phyloP scores from a whole-genome alignment of 2,797 vertebrate genomes.

The Centroberyx gerrardi region DNA sequence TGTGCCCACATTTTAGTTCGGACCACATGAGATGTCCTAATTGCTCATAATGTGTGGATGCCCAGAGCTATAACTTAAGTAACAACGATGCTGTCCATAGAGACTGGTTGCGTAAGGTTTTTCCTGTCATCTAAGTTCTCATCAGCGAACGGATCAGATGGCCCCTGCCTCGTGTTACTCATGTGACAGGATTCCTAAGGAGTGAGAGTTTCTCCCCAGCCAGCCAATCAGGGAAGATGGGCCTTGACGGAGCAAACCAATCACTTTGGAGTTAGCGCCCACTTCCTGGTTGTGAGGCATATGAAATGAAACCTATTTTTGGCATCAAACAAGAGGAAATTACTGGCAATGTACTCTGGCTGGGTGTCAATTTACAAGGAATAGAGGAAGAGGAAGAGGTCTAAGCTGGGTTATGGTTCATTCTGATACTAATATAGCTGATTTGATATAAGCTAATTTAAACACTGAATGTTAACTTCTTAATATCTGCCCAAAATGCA shows the following conservation, averaged over 20 bases:
- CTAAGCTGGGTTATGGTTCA: background rate
- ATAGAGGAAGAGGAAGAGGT: background rate
- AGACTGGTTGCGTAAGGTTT: constrained; percentile 44
- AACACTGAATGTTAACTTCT: background rate
- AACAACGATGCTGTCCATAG: constrained; percentile 11
- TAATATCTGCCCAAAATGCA: background rate
- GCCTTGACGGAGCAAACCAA: constrained; percentile 56
- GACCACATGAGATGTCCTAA: constrained; percentile 29
- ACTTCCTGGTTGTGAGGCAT: constrained; percentile 40
- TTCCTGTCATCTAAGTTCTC: constrained; percentile 42
- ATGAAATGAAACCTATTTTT: constrained; percentile 46
- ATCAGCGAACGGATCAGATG: constrained; percentile 44
- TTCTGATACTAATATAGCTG: background rate
- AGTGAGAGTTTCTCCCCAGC: constrained; percentile 41
- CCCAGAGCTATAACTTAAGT: constrained; percentile 32
- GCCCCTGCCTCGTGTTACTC: constrained; percentile 23
- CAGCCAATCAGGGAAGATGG: constrained; percentile 66
- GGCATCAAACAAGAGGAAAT: constrained; percentile 29
- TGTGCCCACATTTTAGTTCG: constrained; percentile 35
- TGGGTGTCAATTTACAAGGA: background rate
- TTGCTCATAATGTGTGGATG: constrained; percentile 41
- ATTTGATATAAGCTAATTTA: background rate
- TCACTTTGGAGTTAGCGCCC: constrained; percentile 39
- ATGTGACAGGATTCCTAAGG: constrained; percentile 71
- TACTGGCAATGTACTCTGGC: constrained; percentile 14